phyloP scores from a whole-genome alignment of 1,140 invertebrate species.

The Drosophila setifemur region DNA sequence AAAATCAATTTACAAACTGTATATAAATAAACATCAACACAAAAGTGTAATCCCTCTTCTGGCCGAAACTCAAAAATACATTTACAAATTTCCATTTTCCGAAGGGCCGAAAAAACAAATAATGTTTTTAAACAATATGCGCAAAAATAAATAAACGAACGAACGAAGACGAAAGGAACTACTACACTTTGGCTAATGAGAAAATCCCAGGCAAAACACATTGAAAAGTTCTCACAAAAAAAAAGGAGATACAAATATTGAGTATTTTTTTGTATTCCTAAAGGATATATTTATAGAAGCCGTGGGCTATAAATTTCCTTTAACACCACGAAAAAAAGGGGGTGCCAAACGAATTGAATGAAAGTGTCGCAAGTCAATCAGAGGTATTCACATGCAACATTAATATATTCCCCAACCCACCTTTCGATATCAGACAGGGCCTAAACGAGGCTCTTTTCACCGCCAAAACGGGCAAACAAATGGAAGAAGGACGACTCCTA shows the following conservation, averaged over 20 bases:
- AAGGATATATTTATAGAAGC: too few relatives aligned
- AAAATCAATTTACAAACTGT: neutral
- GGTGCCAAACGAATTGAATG: constrained; percentile 1
- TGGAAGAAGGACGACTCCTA: constrained; percentile 1
- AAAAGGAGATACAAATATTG: too few relatives aligned
- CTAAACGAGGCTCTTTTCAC: constrained; percentile 9
- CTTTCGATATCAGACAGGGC: constrained; percentile 2
- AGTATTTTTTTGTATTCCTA: too few relatives aligned
- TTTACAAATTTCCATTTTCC: constrained; percentile 8
- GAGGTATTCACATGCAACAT: constrained; percentile 33
- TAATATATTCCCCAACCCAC: constrained; percentile 12
- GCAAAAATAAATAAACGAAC: constrained; percentile 4
- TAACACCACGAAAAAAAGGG: too few relatives aligned
- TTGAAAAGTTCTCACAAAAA: too few relatives aligned
- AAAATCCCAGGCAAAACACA: neutral
- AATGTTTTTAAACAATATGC: constrained; percentile 4
- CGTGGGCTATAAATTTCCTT: neutral
- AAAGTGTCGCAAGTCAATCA: constrained; percentile 35
- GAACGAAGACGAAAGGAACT: neutral
- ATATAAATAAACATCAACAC: neutral
- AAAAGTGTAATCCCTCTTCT: neutral
- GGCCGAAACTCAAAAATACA: neutral
- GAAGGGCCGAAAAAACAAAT: neutral
- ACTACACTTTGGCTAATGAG: neutral
- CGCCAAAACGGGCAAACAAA: neutral